phyloP scores from a whole-genome alignment of 2,797 vertebrate species.

The Anas capensis region DNA sequence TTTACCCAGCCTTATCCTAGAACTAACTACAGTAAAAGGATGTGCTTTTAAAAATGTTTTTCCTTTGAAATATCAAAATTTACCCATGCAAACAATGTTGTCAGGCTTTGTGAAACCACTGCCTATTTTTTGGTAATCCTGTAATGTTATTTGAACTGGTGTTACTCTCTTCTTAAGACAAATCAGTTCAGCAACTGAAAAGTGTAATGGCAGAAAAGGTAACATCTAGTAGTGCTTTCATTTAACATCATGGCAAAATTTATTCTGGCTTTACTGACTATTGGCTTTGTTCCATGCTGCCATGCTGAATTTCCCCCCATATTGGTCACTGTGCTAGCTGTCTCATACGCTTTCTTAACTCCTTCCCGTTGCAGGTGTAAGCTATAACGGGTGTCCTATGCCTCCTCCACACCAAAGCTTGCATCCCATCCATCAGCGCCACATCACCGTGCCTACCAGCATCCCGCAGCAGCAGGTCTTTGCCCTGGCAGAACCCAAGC shows the following conservation, averaged over 20 bases:
- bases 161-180: neutral
- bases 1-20: neutral
- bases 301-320: neutral
- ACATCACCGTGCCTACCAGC: conserved; percentile 94
- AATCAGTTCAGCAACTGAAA: neutral
- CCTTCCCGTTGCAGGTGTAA: conserved; percentile 75
- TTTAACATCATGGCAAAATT: neutral
- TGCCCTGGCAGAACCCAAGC: conserved; percentile 92
- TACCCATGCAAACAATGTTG: neutral
- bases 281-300: neutral
- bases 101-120: neutral
- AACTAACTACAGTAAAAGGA: neutral
- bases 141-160: neutral
- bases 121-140: neutral
- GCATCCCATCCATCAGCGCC: conserved; percentile 93
- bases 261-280: neutral
- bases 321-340: neutral
- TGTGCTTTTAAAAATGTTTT: neutral
- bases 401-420: conserved; percentile 89
- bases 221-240: neutral
- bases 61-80: neutral
- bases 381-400: conserved; percentile 84
- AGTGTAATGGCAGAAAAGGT: neutral
- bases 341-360: neutral
- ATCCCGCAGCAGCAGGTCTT: conserved; percentile 97